Percentiles rank a stretch among this genome's conserved stretches.
phyloP scores from a whole-genome alignment of 2,113 vertebrate genomes.

The Mirounga angustirostris region DNA sequence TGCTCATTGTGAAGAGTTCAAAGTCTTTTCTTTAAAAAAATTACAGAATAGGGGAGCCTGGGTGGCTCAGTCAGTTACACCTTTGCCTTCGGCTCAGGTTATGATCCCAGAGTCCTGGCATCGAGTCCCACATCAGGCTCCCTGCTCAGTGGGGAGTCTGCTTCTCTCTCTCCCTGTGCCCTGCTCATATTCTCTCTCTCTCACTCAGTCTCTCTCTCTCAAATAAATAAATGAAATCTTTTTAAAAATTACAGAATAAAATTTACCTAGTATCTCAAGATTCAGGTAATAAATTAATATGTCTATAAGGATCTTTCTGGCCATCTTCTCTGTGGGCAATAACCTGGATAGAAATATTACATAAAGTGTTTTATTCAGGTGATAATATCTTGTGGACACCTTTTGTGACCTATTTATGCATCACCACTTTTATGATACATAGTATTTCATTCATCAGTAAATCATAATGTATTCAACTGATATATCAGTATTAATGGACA shows the following conservation, averaged over 20 bases:
- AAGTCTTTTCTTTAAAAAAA: neutral
- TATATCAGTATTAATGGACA: neutral
- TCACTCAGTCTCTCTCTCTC: neutral
- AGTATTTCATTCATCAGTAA: neutral
- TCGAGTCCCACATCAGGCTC: neutral
- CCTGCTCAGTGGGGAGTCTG: neutral
- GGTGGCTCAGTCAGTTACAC: neutral
- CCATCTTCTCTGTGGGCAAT: neutral
- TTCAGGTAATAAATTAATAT: neutral
- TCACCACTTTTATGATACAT: neutral
- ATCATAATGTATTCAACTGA: neutral
- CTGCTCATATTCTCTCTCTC: neutral
- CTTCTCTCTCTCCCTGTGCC: neutral
- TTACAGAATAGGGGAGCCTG: neutral
- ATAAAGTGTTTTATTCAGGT: neutral
- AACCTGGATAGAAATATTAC: neutral
- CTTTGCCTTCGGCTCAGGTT: neutral
- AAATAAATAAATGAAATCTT: neutral
- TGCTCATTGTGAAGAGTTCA: neutral
- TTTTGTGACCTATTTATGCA: neutral
- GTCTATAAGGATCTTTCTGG: neutral
- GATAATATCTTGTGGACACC: neutral
- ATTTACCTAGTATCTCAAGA: neutral
- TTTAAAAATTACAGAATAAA: neutral
- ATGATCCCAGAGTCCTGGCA: neutral